Evolutionary conservation across 1,140 invertebrate species (phyloP), one percentile per base, ranked within the genome.

Genomic region (Adelges cooleyi): DNA sequence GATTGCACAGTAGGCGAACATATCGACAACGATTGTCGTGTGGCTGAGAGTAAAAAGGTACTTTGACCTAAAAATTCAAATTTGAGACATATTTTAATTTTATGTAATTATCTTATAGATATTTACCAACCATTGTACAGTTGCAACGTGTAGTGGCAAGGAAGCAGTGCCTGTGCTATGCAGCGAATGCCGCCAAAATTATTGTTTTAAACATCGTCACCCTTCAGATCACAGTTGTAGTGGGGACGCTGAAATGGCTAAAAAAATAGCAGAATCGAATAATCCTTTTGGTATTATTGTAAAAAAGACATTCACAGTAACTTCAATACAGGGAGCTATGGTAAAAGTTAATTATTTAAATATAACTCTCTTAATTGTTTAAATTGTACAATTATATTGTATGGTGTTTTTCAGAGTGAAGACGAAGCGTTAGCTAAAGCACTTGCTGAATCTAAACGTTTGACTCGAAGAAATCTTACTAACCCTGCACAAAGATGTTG

Each of bases 21-120:
- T 71, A 93, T 95, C 69, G 93, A 97, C 71, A 85, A 86, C 69
- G 89, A 95, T 68, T 98, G 94, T 72, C 84, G 86, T 69, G 89
- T 90, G n/a, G 90, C 94, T 74, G 82, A 84, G 52, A 87, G 87
- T 8, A 84, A 84, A 71, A 78, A 80, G 65, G 82, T 81, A 69
- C 77, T 86, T 74, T 89, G 81, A 42, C 20, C 27, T 5, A 18
- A 40, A 15, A 8, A 9, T 27, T 9, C 17, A 6, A 13, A 11
- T 20, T 38, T 44, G 2, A 53, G 6, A 51, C 25, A 8, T 68
- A 23, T 33, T 27, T 67, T 11, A 44, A 59, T 42, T 15, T 66
- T 69, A 66, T 70, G 53, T 68, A 65, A 70, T 72, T 71, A 65
- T 33, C 44, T 68, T 68, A 53, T 65, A 89, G 82, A 84, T 95